Evolutionary conservation across 2,888 invertebrate genomes (phyloP), one percentile per base, ranked within the genome.

Genomic region (Caenorhabditis sp.): DNA sequence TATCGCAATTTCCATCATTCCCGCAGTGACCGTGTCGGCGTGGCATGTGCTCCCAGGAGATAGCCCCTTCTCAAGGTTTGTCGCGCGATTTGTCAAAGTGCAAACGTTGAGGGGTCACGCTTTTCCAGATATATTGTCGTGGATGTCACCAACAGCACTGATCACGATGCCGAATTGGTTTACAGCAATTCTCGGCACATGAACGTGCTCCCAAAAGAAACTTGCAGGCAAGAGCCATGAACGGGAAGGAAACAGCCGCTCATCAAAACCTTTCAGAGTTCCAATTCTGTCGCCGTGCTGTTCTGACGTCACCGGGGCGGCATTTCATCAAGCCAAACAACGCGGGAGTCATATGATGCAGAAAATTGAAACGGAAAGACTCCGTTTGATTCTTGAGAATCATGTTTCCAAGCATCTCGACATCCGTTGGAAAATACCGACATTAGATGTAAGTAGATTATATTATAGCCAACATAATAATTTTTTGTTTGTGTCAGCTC

Each of bases 241-340:
- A 20, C 15, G 27, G 27, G 22, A 48, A 17, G 11, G 13, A 45
- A 45, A 32, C 1, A 1, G 5, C 11, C 37, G 50, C 13, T 37
- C 11, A 9, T 41, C 2, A 5, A 5, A n/a, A n/a, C n/a, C 11
- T 41, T 80, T 35, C 50, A 85, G 87, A 32, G 88, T 88, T n/a
- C 88, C 88, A 0, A 79, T 88, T 13, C 71, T 88, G 8, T 88
- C 86, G 7, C 86, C 86, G 4, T 88, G 91, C 53, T 88, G 86
- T 48, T 79, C 83, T 0, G 85, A 86, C 37, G 87, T 88, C 50
- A 83, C 82, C 2, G 80, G 87, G 5, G 72, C 80, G 3, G 85
- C 86, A 0, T 88, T 88, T 58, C 84, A 83, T 50, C 74, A 71
- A 7, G 88, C 87, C 7, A 81, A 81, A 24, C 83, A 87, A 59